Evolutionary conservation across 2,888 invertebrate genomes (phyloP).

Genomic region (Endomychus coccineus): DNA sequence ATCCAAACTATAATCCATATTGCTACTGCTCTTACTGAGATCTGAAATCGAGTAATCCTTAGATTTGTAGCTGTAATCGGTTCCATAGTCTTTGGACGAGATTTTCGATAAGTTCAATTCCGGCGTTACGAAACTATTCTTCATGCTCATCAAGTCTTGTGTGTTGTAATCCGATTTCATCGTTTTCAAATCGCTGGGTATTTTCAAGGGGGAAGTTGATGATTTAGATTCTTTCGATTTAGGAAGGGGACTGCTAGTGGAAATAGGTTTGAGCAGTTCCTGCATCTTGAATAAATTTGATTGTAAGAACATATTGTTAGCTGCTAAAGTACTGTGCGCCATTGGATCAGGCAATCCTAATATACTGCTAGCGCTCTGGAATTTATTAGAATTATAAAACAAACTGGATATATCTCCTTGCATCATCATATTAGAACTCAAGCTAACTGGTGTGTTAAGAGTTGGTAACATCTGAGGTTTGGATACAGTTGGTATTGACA

Average conservation of each 20-base stretch:
- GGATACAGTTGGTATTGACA: constrained; percentile 49
- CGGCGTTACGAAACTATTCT: constrained; percentile 43
- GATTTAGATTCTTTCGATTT: constrained; percentile 23
- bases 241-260: constrained; percentile 50
- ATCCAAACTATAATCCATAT: constrained; percentile 37
- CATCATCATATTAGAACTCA: constrained; percentile 56
- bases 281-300: constrained; percentile 64
- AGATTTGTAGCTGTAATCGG: constrained; percentile 7
- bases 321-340: constrained; percentile 65
- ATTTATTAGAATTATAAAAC: constrained; percentile 59
- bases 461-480: constrained; percentile 36
- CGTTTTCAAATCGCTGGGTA: constrained; percentile 38
- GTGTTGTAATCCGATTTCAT: constrained; percentile 46
- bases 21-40: constrained; percentile 41
- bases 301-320: constrained; percentile 72
- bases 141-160: constrained; percentile 39
- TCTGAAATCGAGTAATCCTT: constrained; percentile 32
- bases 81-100: constrained; percentile 15
- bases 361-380: constrained; percentile 53
- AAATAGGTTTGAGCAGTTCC: constrained; percentile 54
- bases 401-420: constrained; percentile 60
- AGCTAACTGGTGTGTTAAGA: constrained; percentile 38
- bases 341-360: constrained; percentile 68
- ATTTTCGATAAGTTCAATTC: constrained; percentile 42
- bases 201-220: constrained; percentile 18